Percentiles rank a stretch among this genome's conserved stretches.
phyloP scores from a whole-genome alignment of 2,888 invertebrate species.

The Eupithecia insigniata region DNA sequence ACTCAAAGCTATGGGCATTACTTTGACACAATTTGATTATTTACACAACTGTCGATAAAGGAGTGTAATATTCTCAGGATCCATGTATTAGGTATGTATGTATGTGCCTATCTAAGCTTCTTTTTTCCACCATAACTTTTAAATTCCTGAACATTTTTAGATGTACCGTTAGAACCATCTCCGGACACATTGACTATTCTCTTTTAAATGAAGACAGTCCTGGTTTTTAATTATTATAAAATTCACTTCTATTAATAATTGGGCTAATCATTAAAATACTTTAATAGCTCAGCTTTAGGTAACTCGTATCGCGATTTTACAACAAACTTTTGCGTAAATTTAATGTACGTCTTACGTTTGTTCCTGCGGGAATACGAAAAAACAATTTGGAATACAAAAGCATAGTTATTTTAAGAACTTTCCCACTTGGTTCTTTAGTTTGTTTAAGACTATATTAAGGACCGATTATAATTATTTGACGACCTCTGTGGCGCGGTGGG shows the following conservation, averaged over 20 bases:
- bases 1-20: too few species aligned
- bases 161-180: too few species aligned
- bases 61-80: not conserved
- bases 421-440: too few species aligned
- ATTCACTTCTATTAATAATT: not conserved
- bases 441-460: too few species aligned
- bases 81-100: not conserved
- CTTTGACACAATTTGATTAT: not conserved
- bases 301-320: not conserved
- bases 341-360: not conserved
- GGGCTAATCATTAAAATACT: not conserved
- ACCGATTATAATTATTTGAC: too few species aligned
- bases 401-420: not conserved
- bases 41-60: not conserved
- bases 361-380: not conserved
- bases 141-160: too few species aligned
- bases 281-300: not conserved
- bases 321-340: not conserved
- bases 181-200: too few species aligned
- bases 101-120: not conserved
- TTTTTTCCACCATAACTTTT: not conserved
- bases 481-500: too few species aligned
- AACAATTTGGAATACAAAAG: not conserved
- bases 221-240: not conserved
- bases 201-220: not conserved